Base-by-base conservation (phyloP, 1,140 invertebrate genomes). In the Drosophila oshimai region DNA sequence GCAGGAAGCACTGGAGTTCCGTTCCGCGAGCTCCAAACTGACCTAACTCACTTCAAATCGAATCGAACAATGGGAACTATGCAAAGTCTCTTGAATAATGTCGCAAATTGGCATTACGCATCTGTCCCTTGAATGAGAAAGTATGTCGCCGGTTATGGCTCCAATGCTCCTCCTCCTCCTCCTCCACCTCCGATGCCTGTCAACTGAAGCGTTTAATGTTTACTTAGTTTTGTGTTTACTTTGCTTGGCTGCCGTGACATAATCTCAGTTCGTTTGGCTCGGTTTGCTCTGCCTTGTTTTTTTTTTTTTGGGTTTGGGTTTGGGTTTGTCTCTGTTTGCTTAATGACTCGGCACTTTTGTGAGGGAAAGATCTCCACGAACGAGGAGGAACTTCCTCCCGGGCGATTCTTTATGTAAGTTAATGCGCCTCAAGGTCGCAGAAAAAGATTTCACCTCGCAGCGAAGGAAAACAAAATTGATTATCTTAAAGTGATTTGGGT, bases 161-260 rank as follows among this genome's bases (percentile, higher is more conserved):
- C 36, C 55, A 37, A 28, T 33, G 6, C 9, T 34, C 15, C 17
- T 13, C 5, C 26, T 7, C 6, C 33, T 2, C 13, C 22, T 5
- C 17, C 12, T 33, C 10, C 22, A 12, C 29, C 33, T 31, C 26
- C 12, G 50, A 34, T 57, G 33, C 28, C 54, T 22, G 31, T 57
- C 76, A 83, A 84, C 79, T 83, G 80, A 69, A 86, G 75, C 80
- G 53, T 50, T 84, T 86, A 80, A 84, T 68, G 80, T 80, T 84
- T 84, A 76, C 68, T 84, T 84, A 83, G 62, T 31, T 29, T 22
- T 65, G 39, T 55, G 47, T 50, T 64, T 50, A 57, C 26, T 57
- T 57, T 46, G 41, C 60, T 49, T 57, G 62, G 12, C 41, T 55
- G 67, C 33, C 50, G 61, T 84, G 80, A 84, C 81, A 84, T 84